Base-by-base conservation (phyloP, 2,113 vertebrate genomes). In the Phaetusa simplex region DNA sequence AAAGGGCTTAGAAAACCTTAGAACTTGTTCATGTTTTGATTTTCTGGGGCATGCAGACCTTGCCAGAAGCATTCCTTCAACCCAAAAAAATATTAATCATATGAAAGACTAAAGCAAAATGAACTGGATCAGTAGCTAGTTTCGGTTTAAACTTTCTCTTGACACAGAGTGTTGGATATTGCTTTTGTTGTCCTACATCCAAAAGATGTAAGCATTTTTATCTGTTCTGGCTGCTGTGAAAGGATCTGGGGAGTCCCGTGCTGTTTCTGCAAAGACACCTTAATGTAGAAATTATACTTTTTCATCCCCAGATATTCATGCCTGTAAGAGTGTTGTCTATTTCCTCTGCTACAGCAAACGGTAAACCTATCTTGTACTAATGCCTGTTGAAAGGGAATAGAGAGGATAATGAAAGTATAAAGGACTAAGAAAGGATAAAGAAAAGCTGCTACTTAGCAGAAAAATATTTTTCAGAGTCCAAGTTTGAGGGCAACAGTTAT, bases 31-130 rank as follows among this genome's bases (percentile, higher is more conserved):
- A 38, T 26, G 7, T 56, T 92, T 76, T 71, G 11, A 22, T 92
- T 95, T 95, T 92, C 78, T 94, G 65, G 77, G 69, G 17, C 72
- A 67, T 24, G 12, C 22, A 93, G 67, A 92, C 77, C 83, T 96
- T 94, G 45, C 82, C 53, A 66, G 59, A 70, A 93, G 32, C 45
- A 58, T 66, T 49, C 6, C 40, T 83, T 82, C 61, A 78, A 53
- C 45, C 29, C 14, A 3, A 6, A 14, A 36, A 79, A 61, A 27
- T 20, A 30, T 23, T 36, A 42, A 72, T 72, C 6, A 6, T 23
- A 22, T 23, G 21, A 62, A 83, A 73, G 24, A 45, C 47, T 42
- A 53, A 69, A 74, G 66, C 22, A 49, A 82, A 82, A 82, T 64
- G 26, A 88, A 81, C 61, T 73, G 24, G 42, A 92, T 62, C 45